Conservation (phyloP, 2,888 invertebrate species). For the Mesoligia furuncula region DNA sequence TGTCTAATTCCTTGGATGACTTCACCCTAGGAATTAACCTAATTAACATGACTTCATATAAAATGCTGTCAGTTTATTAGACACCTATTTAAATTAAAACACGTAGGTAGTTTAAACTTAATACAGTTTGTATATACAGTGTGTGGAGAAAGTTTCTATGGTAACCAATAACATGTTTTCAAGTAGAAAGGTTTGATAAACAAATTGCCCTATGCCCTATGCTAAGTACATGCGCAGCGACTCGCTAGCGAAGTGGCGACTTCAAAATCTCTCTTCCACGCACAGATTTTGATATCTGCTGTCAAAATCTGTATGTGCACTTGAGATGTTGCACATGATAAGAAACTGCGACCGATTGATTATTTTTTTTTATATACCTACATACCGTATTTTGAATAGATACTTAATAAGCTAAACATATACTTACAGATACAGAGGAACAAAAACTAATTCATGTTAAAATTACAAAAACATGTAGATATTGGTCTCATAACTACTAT, state of each 20-base stretch:
- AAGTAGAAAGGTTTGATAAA: neutral
- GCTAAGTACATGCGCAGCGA: neutral
- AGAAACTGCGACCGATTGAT: neutral
- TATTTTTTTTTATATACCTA: slow-evolving; percentile 2
- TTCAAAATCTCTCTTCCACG: neutral
- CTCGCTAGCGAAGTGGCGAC: neutral
- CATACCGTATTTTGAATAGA: neutral
- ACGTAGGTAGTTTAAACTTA: neutral
- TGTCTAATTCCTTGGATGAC: slow-evolving; percentile 21
- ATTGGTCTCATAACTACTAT: neutral
- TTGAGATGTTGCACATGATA: neutral
- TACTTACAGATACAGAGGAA: slow-evolving; percentile 5
- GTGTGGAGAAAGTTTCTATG: slow-evolving; percentile 34
- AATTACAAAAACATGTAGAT: slow-evolving; percentile 30
- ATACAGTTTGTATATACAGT: neutral
- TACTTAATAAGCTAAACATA: neutral
- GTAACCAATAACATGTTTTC: slow-evolving; percentile 29
- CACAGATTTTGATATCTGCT: neutral
- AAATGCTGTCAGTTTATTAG: neutral
- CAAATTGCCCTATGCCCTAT: no score
- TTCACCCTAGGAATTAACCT: slow-evolving; percentile 18
- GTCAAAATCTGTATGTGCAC: neutral
- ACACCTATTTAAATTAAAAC: neutral
- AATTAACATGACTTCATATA: slow-evolving; percentile 20
- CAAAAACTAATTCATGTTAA: slow-evolving; percentile 12